phyloP scores from a whole-genome alignment of 2,888 invertebrate genomes.

The Luffia ferchaultella region DNA sequence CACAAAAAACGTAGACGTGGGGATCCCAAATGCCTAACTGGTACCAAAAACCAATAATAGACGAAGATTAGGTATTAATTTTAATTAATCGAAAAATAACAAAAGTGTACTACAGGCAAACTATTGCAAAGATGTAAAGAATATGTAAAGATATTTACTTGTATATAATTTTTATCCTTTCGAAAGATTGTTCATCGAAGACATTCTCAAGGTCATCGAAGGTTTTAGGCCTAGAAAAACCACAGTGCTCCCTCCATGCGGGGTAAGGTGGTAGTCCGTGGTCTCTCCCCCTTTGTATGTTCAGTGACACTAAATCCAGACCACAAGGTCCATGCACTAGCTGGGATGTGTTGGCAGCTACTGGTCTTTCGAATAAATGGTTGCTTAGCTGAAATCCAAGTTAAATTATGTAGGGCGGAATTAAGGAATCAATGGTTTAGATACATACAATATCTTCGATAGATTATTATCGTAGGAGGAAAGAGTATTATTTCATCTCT shows the following conservation, averaged over 20 bases:
- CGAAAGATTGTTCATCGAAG: conserved; percentile 71
- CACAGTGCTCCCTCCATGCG: conserved; percentile 80
- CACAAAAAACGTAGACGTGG: too few species aligned
- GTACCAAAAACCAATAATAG: too few species aligned
- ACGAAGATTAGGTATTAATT: too few species aligned
- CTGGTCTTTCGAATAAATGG: conserved; percentile 70
- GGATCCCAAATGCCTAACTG: too few species aligned
- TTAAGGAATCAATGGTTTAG: too few species aligned
- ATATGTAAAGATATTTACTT: conserved; percentile 61
- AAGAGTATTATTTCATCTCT: too few species aligned
- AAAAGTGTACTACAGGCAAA: too few species aligned
- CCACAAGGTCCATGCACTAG: conserved; percentile 63
- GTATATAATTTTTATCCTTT: conserved; percentile 71
- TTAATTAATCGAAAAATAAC: too few species aligned
- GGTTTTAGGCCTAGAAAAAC: conserved; percentile 64
- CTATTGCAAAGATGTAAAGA: too few species aligned
- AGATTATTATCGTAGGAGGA: too few species aligned
- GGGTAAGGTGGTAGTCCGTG: conserved; percentile 86
- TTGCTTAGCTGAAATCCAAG: conserved; percentile 64
- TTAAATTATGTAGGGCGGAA: too few species aligned
- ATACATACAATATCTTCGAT: too few species aligned
- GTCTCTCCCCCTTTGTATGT: conserved; percentile 89
- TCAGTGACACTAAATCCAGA: conserved; percentile 84
- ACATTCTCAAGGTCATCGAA: conserved; percentile 72
- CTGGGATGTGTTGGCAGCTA: conserved; percentile 23